Base-by-base conservation (phyloP, 2,797 vertebrate species). In the Manis javanica region DNA sequence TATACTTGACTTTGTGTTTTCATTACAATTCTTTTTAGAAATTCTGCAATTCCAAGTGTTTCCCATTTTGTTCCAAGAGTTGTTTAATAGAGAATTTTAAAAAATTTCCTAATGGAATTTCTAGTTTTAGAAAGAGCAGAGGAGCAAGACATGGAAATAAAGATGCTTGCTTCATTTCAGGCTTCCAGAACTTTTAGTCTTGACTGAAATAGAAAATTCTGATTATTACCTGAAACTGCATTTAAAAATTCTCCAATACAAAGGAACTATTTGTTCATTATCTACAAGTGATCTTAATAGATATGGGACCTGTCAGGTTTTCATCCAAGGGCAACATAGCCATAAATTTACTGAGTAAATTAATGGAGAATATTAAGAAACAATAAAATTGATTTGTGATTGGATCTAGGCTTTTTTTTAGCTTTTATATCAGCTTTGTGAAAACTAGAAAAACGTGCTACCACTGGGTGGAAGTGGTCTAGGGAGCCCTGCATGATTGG, bases 121-220 rank as follows among this genome's bases (percentile, higher is more conserved):
- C 68, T 84, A 87, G 64, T 53, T 83, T 93, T 68, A 84, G 51
- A 66, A 96, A 75, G 18, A 96, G 59, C 31, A 85, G 24, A 81
- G 26, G 71, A 79, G 29, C 18, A 72, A 95, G 68, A 63, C 11
- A 81, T 24, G 29, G 51, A 77, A 87, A 74, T 69, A 57, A 91
- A 79, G 71, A 59, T n/a, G 31, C 1, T 26, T 83, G 46, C 19
- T 74, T 34, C 1, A 49, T 19, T 91, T 84, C 26, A 55, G 75
- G 6, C 46, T 95, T 89, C 37, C 29, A 77, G 21, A 94, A 69
- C n/a, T 39, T 97, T 79, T 79, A 53, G 37, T 46, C 93, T 75
- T 77, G n/a, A 81, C 53, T 96, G 14, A 78, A 90, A 77, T 21
- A 77, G 49, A 74, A 57, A 59, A 64, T 64, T 96, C 69, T 64